Evolutionary conservation across 2,888 invertebrate species (phyloP).

Genomic region (Drosophila pegasa): DNA sequence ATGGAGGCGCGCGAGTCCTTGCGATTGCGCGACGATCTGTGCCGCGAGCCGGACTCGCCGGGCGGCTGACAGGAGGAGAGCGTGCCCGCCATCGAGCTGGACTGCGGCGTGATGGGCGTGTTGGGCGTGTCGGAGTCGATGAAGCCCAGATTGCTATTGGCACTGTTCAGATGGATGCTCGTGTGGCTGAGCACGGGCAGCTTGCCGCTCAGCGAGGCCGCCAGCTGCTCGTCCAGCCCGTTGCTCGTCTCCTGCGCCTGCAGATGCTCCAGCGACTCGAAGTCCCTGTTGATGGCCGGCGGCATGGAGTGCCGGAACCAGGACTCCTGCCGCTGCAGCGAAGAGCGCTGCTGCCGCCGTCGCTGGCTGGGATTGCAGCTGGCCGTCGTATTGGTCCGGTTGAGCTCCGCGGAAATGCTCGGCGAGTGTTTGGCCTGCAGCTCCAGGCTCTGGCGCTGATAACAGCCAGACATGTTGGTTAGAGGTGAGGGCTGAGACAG

Average conservation of each 20-base stretch:
- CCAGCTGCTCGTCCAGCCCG: conserved; percentile 76
- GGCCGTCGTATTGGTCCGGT: conserved; percentile 45
- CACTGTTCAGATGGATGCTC: conserved; percentile 79
- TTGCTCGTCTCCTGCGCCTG: conserved; percentile 62
- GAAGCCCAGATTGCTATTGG: conserved; percentile 80
- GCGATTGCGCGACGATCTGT: conserved; percentile 65
- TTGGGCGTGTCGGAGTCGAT: conserved; percentile 81
- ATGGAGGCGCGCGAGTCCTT: conserved; percentile 80
- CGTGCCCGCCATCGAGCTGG: conserved; percentile 66
- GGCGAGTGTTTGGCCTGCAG: conserved; percentile 53
- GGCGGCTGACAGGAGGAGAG: conserved; percentile 55
- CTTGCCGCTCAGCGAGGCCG: conserved; percentile 70
- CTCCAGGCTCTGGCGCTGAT: conserved; percentile 76
- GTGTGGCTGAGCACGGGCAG: conserved; percentile 48
- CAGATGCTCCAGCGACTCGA: conserved; percentile 82
- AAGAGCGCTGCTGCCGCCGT: conserved; percentile 67
- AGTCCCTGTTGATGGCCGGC: conserved; percentile 81
- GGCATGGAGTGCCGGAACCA: conserved; percentile 83
- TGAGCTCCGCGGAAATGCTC: conserved; percentile 38
- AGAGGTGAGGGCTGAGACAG: conserved; percentile 9
- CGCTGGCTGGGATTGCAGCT: conserved; percentile 55
- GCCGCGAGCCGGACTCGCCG: conserved; percentile 28
- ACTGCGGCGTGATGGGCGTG: conserved; percentile 72
- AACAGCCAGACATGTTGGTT: conserved; percentile 64
- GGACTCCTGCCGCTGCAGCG: conserved; percentile 78